phyloP scores from a whole-genome alignment of 1,140 invertebrate genomes.

The Achatina immaculata region DNA sequence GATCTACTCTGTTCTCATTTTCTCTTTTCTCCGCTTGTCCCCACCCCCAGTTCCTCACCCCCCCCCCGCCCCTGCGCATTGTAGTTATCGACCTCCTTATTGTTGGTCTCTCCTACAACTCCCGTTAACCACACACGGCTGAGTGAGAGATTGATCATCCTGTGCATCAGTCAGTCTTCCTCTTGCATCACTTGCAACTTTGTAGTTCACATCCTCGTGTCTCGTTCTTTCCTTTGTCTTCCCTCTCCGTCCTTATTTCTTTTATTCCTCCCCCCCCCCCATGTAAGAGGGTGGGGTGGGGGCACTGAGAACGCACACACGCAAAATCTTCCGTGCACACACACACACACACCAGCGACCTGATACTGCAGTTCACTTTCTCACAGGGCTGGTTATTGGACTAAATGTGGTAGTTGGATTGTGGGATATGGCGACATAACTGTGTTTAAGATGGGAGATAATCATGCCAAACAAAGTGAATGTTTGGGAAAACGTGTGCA shows the following conservation, averaged over 20 bases:
- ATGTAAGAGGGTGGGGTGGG: neutral
- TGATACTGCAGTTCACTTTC: neutral
- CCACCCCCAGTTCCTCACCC: constrained; percentile 1
- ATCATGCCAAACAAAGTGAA: too few species aligned
- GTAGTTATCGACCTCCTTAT: constrained; percentile 1
- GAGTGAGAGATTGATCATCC: constrained; percentile 7
- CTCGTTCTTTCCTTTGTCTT: constrained; percentile 14
- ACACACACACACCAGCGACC: constrained; percentile 16
- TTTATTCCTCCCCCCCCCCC: neutral
- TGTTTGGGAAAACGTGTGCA: too few species aligned
- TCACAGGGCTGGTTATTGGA: neutral
- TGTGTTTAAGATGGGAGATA: too few species aligned
- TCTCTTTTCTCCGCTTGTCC: neutral
- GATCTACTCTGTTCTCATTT: too few species aligned
- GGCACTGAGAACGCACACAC: neutral
- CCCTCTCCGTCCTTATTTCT: neutral
- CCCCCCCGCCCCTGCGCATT: neutral
- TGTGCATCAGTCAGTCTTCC: constrained; percentile 14
- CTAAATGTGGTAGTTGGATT: neutral
- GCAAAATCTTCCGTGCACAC: neutral
- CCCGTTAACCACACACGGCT: neutral
- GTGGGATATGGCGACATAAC: too few species aligned
- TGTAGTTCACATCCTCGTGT: neutral
- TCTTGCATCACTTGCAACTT: neutral
- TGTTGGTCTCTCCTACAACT: neutral